Conservation (phyloP, 2,888 invertebrate genomes). For the Liposcelis brunnea region DNA sequence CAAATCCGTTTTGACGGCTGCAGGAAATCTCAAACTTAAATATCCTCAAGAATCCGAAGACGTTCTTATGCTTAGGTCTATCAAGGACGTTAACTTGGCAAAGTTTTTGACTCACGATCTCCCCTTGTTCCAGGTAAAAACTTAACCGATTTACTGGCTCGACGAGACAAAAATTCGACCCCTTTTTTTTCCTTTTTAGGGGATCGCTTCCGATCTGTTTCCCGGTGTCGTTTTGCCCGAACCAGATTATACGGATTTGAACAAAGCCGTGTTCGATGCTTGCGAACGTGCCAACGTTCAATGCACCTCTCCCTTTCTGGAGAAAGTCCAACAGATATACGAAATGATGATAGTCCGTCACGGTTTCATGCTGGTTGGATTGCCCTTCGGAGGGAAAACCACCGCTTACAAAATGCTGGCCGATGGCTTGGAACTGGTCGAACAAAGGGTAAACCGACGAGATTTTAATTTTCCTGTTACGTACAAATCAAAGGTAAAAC, state of each 20-base stretch:
- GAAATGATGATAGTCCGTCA: constrained; percentile 93
- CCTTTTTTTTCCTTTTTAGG: constrained; percentile 33
- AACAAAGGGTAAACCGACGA: constrained; percentile 40
- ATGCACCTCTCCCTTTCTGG: constrained; percentile 66
- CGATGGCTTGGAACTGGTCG: constrained; percentile 54
- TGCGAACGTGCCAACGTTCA: constrained; percentile 62
- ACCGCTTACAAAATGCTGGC: constrained; percentile 71
- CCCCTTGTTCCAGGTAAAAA: constrained; percentile 58
- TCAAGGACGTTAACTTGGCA: constrained; percentile 86
- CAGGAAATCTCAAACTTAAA: constrained; percentile 75
- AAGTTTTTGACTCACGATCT: constrained; percentile 82
- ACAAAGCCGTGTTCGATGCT: constrained; percentile 42
- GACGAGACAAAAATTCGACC: constrained; percentile 5
- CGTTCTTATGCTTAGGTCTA: constrained; percentile 68
- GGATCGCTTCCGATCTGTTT: constrained; percentile 86
- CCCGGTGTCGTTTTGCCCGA: constrained; percentile 64
- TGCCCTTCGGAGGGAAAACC: constrained; percentile 86
- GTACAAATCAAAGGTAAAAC: not conserved
- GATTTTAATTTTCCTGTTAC: not conserved
- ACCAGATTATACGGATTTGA: constrained; percentile 60
- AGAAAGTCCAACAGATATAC: constrained; percentile 77
- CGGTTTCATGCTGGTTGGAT: constrained; percentile 85
- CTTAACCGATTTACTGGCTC: not conserved
- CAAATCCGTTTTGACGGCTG: constrained; percentile 80
- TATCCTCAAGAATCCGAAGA: constrained; percentile 81